These are phyloP conservation scores for Nymphalis urticae DNA, from an alignment of 2,888 invertebrate species.

Conservation along the genomic window DNA sequence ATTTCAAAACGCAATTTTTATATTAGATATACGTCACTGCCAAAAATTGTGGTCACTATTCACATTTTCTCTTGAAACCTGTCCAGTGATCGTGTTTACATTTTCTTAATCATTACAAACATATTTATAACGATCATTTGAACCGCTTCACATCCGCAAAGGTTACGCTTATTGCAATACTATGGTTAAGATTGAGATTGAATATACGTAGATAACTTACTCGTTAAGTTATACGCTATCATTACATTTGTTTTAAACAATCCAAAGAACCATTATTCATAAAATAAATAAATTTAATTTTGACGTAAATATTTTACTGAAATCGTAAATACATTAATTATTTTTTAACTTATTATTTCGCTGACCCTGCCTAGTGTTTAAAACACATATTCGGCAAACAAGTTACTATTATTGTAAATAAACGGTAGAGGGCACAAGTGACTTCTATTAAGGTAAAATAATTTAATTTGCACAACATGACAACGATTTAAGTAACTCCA, in stretches of 20 bases:
- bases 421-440: slow-evolving; percentile 43
- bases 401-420: slow-evolving; percentile 35
- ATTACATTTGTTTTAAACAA: no score
- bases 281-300: no score
- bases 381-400: slow-evolving; percentile 32
- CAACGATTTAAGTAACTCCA: not conserved
- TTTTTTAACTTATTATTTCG: not conserved
- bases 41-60: slow-evolving; percentile 41
- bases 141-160: slow-evolving; percentile 18
- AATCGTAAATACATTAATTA: not conserved
- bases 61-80: slow-evolving; percentile 35
- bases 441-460: slow-evolving; percentile 28
- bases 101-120: not conserved
- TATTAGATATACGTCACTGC: slow-evolving; percentile 43
- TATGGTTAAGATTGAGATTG: slow-evolving; percentile 14
- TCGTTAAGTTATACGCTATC: not conserved
- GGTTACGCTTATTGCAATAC: slow-evolving; percentile 25
- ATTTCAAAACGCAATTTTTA: slow-evolving; percentile 23
- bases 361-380: slow-evolving; percentile 24
- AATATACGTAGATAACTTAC: slow-evolving; percentile 4
- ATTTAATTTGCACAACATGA: slow-evolving; percentile 13
- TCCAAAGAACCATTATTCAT: no score
- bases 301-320: no score
- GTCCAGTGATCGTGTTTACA: slow-evolving; percentile 32
- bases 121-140: not conserved